Base-by-base conservation (phyloP, 2,113 vertebrate species). In the Alces alces region DNA sequence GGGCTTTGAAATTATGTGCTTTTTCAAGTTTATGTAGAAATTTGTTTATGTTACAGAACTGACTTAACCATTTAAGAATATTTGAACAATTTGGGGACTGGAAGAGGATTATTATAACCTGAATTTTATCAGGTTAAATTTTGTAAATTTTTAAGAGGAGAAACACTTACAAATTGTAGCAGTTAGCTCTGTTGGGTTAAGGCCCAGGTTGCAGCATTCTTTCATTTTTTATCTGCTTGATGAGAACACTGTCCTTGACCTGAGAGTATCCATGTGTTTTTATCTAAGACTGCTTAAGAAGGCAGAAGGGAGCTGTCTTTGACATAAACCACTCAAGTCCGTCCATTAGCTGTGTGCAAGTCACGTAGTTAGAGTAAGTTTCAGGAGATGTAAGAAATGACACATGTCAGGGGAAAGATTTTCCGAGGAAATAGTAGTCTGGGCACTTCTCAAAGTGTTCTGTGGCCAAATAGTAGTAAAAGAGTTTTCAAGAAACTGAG, bases 141-240 rank as follows among this genome's bases (percentile, higher is more conserved):
- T 87, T 79, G 23, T 13, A 76, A 47, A 88, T 84, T 97, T 95
- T 95, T 92, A 89, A 83, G 43, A 90, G 23, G 39, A 91, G 86
- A 73, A 82, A 86, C 52, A 45, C 54, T 89, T 91, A 60, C 4
- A 87, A 66, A n/a, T 93, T 83, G 21, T 83, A 55, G 50, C 39
- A 80, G 21, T 86, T 61, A 89, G 9, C 43, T 27, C n/a, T 94
- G 45, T 25, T 96, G 6, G 50, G 13, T 92, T 92, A 57, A 95
- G 16, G 54, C 64, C 14, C 12, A 55, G 33, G 61, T 83, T 97
- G 23, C 47, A 85, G 6, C 93, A 47, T 52, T 88, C 21, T 82
- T 11, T 87, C 76, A 50, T 91, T 60, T 87, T 96, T n/a, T 88
- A 39, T 86, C 50, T 86, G 9, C 50, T 13, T 90, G 6, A 58